Base-by-base conservation (phyloP, 2,888 invertebrate species). In the Acrocyrtus sp. region DNA sequence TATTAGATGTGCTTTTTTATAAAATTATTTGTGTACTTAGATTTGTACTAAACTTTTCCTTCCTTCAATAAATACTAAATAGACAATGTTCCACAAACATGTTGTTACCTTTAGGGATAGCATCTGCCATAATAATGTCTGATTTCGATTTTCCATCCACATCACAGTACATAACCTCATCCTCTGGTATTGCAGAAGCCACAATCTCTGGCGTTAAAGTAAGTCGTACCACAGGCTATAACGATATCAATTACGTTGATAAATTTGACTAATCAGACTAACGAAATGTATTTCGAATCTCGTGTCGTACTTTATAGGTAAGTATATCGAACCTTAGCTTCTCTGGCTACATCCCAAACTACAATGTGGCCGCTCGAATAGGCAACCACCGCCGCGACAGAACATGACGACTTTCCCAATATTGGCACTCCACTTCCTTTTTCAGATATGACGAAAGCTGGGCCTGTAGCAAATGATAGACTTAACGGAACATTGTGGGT, bases 401-500 rank as follows among this genome's bases (percentile, higher is more conserved):
- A 27, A 45, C 67, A 76, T 15, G 79, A 78, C 10, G 79, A 78
- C 51, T 68, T 77, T 24, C 80, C 81, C 15, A 80, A 53, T 27
- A 79, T 63, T 41, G 79, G 77, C 24, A 17, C 19, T 3, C 53
- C 47, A 8, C 19, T 29, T 10, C 56, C 72, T 8, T 24, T 43
- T 15, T 45, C 45, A 12, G 53, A 39, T 29, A 68, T 69, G 34
- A 62, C 54, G 26, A 75, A 69, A 1, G 93, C 93, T 53, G 93
- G 93, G 78, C 90, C 90, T 48, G 94, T 93, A 12, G 94, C 94
- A 84, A 92, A 91, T 48, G 93, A 92, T 34, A 93, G 90, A 58
- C 93, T 92, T 61, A 96, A 87, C 3, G 97, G 96, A 72, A 96
- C 96, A 85, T 97, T 97, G 85, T 95, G 95, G 12, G 96, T 96